Base-by-base conservation (phyloP, 2,888 invertebrate species). In the Drosophila robusta region DNA sequence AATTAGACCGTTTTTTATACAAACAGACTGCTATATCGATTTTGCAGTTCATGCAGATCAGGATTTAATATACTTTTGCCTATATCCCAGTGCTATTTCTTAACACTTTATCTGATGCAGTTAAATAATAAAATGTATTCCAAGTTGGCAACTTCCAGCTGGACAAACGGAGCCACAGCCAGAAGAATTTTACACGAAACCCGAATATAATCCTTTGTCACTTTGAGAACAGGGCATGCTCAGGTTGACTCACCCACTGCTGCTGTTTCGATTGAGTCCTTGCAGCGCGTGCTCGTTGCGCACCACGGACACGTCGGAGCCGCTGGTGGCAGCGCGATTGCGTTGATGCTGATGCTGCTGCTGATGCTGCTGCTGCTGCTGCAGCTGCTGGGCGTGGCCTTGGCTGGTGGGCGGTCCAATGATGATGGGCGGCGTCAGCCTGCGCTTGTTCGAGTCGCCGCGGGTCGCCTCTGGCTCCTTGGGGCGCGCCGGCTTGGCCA, bases 301-400 rank as follows among this genome's bases (percentile, higher is more conserved):
- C 3, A 94, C 93, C 64, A 94, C 94, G 0, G 95, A 95, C 57
- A 94, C 94, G 89, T 95, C 95, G 0, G 94, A 95, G 0, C 94
- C 93, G 9, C 94, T 95, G 7, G 94, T 94, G 46, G 94, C 93
- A 49, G 94, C 94, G 3, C 94, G 94, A n/a, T 92, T 93, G 47
- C 93, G 93, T n/a, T 93, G 93, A 29, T 84, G 57, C 85, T 90
- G 90, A 14, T 65, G 70, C 61, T 76, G 85, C 4, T 12, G 93
- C 12, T 93, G 93, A 29, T 84, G 57, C 85, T 90, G 90, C 14
- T 65, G 70, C 61, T 76, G 85, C 4, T 12, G 93, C 12, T n/a
- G n/a, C n/a, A 93, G 93, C 24, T 84, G 57, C 4, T 34, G 85
- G 5, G 54, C 62, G 49, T 76, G 80, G 60, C 54, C 72, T 49